Evolutionary conservation across 2,888 invertebrate genomes (phyloP), one percentile per base, ranked within the genome.

Genomic region (Leucophora obtusa): DNA sequence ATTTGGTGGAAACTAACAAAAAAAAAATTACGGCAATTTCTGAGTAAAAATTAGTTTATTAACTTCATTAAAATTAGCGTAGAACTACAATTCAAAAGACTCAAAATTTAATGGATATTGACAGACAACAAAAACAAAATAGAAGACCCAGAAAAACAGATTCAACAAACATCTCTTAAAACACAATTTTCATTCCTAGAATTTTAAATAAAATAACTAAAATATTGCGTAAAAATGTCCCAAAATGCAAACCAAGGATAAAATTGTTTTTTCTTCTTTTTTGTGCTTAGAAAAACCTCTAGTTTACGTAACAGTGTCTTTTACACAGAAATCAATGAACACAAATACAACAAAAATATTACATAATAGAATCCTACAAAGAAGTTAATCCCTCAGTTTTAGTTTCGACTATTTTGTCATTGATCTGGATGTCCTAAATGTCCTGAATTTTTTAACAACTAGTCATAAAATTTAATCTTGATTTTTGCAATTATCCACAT

Each of bases 361-460:
- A 14, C 35, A 50, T 54, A 71, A 53, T 68, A 50, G 35, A 68
- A 53, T 68, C 54, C 53, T 53, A 70, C 63, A 63, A 53, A 59
- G 43, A 68, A 63, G 62, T 28, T 28, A 60, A 35, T 24, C 21
- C 53, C 33, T 18, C 33, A 4, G 18, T 43, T 17, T 11, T 14
- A 24, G 28, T 50, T 58, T 71, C 10, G n/a, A 14, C 10, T 15
- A 65, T 47, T 65, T 38, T 47, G 38, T 15, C 66, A 74, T 58
- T 81, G 81, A 81, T 51, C 81, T 81, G 81, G 70, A 77, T 81
- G 77, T 77, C 77, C 81, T 81, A 68, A 77, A 81, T 81, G 80
- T 72, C 80, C 80, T 81, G 81, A 81, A 81, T 81, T 81, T 81
- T 81, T 81, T 81, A 81, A 81, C 81, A 74, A 51, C 60, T 73